These are phyloP conservation scores for Hoplostethus atlanticus DNA, from an alignment of 2,797 vertebrate species.

Conservation along the genomic window DNA sequence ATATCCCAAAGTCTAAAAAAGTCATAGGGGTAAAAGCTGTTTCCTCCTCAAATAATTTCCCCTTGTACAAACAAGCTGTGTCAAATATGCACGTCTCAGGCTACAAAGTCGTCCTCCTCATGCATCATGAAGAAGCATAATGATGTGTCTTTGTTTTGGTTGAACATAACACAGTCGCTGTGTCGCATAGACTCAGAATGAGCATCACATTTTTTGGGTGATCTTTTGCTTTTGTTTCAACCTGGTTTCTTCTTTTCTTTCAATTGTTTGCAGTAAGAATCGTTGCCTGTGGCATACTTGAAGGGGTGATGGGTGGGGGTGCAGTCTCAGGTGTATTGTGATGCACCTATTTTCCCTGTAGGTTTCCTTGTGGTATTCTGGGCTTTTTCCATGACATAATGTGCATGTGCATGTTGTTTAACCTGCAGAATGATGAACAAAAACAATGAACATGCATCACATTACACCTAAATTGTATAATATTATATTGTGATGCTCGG, in stretches of 20 bases:
- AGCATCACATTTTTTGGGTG: conserved; percentile 17
- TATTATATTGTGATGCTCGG: not conserved
- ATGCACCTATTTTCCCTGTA: conserved; percentile 37
- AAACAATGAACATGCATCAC: not conserved
- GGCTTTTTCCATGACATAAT: conserved; percentile 23
- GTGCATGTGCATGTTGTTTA: not conserved
- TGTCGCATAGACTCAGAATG: conserved; percentile 22
- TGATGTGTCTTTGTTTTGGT: conserved; percentile 28
- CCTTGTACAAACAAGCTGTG: conserved; percentile 24
- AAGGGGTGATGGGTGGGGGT: not conserved
- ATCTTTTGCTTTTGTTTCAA: conserved; percentile 11
- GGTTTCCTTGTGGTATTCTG: conserved; percentile 25
- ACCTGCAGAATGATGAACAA: not conserved
- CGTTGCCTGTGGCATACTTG: not conserved
- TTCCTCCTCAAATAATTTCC: conserved; percentile 13
- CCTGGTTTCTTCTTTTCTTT: conserved; percentile 11
- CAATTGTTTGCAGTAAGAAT: conserved; percentile 30
- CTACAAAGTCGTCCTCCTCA: conserved; percentile 59
- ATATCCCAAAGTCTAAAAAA: conserved; percentile 2
- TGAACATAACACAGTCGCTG: conserved; percentile 22
- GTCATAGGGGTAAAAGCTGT: not conserved
- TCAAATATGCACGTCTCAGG: conserved; percentile 40
- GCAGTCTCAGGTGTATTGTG: conserved; percentile 31
- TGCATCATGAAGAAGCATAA: conserved; percentile 50
- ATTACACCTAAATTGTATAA: conserved; percentile 3